Base-by-base conservation (phyloP, 2,797 vertebrate species). In the Crenuchus spilurus region DNA sequence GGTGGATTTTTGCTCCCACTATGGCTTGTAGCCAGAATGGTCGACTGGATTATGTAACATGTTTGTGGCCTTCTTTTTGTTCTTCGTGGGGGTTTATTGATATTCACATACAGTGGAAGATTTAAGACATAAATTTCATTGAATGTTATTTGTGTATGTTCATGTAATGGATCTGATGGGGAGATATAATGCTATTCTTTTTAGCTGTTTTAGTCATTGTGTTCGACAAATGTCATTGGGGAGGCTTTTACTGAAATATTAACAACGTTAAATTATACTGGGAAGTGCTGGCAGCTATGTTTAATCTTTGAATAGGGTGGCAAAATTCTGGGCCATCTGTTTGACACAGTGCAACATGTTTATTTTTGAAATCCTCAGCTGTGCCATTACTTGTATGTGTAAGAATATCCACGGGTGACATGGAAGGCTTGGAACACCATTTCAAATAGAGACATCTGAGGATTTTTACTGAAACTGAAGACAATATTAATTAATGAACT, bases 1-100 rank as follows among this genome's bases (percentile, higher is more conserved):
- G 79, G 46, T 78, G 72, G 61, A 74, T 63, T 78, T 65, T 76
- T 62, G 30, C 48, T 67, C 66, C 22, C 35, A 70, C 75, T 71
- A 60, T 77, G 58, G 60, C 28, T 24, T 18, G 6, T 61, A 30
- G 72, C 54, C 63, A 66, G 39, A 55, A 41, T 31, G 14, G 48
- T 42, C 18, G 8, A 30, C 48, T 61, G 24, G 10, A 22, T 80
- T 78, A 76, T 5, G 13, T 60, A 66, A 75, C 30, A 24, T 2
- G 22, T 48, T 35, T 26, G n/a, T 8, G 1, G 28, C 13, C 28
- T 35, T 30, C 7, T 58, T 55, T 61, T n/a, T 42, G 28, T 37
- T 24, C 48, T 22, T 72, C 11, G 60, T 66, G 62, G 46, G 37
- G 24, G 30, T 52, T 58, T 37, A n/a, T n/a, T n/a, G n/a, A 58